Conservation (phyloP, 2,888 invertebrate species). For the Chrysina gloriosa region DNA sequence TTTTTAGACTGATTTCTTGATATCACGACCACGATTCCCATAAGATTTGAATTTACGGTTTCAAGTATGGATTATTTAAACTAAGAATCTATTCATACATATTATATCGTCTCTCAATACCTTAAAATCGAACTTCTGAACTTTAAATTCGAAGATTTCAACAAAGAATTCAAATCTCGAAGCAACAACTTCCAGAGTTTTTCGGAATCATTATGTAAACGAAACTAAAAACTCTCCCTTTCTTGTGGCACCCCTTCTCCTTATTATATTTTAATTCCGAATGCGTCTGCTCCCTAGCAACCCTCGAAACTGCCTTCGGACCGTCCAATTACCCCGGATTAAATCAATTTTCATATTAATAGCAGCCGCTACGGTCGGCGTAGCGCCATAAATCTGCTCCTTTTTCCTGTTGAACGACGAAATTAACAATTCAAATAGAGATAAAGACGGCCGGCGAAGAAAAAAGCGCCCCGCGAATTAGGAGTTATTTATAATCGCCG, state of each 20-base stretch:
- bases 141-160: no score
- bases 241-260: background rate
- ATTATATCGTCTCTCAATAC: no score
- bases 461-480: background rate
- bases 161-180: no score
- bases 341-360: conserved; percentile 38
- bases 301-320: conserved; percentile 1
- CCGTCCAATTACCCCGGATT: conserved; percentile 32
- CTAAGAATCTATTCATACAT: no score
- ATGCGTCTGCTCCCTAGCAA: background rate
- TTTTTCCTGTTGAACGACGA: conserved; percentile 24
- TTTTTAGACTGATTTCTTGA: no score
- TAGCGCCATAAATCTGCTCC: conserved; percentile 23
- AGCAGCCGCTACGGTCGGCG: conserved; percentile 1
- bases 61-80: no score
- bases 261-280: background rate
- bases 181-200: no score
- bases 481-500: conserved; percentile 26
- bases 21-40: no score
- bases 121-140: no score
- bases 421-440: conserved; percentile 37
- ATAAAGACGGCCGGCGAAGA: background rate
- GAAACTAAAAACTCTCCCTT: no score
- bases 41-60: no score
- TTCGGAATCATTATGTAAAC: no score